Conservation (phyloP, 2,888 invertebrate species). For the Barypeithes pellucidus region DNA sequence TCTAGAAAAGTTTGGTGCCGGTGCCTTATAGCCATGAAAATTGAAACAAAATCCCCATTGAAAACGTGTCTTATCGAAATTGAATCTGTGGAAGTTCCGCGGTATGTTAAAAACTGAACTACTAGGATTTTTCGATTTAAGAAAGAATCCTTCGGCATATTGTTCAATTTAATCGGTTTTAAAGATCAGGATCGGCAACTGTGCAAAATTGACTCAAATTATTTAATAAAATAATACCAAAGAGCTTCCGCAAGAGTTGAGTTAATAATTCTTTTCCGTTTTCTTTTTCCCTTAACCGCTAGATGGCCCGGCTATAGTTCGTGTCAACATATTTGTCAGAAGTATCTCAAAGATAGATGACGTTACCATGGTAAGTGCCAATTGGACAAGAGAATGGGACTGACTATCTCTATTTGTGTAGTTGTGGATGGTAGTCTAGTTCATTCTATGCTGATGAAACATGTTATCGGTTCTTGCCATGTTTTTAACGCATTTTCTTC, state of each 20-base stretch:
- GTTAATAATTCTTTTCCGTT: slow-evolving; percentile 58
- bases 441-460: slow-evolving; percentile 57
- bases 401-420: slow-evolving; percentile 65
- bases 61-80: slow-evolving; percentile 43
- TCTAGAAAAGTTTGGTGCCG: slow-evolving; percentile 62
- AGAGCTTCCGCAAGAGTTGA: slow-evolving; percentile 40
- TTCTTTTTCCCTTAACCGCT: slow-evolving; percentile 69
- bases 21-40: slow-evolving; percentile 65
- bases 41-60: slow-evolving; percentile 53
- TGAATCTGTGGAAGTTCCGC: slow-evolving; percentile 41
- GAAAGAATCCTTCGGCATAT: too few relatives aligned
- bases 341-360: slow-evolving; percentile 99
- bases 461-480: slow-evolving; percentile 50
- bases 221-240: slow-evolving; percentile 21
- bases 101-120: slow-evolving; percentile 35
- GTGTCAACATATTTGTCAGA: slow-evolving; percentile 98
- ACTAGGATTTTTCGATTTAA: neutral
- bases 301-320: slow-evolving; percentile 96
- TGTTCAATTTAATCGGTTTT: neutral
- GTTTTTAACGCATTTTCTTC: slow-evolving; percentile 48
- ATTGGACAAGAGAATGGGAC: slow-evolving; percentile 64
- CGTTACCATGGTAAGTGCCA: slow-evolving; percentile 97
- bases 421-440: slow-evolving; percentile 65
- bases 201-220: neutral
- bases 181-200: neutral